A percentile compares a stretch with the other conserved stretches of the same genome.
These are phyloP conservation scores for Decapterus maruadsi DNA, from an alignment of 2,797 vertebrate genomes.

Conservation along the genomic window DNA sequence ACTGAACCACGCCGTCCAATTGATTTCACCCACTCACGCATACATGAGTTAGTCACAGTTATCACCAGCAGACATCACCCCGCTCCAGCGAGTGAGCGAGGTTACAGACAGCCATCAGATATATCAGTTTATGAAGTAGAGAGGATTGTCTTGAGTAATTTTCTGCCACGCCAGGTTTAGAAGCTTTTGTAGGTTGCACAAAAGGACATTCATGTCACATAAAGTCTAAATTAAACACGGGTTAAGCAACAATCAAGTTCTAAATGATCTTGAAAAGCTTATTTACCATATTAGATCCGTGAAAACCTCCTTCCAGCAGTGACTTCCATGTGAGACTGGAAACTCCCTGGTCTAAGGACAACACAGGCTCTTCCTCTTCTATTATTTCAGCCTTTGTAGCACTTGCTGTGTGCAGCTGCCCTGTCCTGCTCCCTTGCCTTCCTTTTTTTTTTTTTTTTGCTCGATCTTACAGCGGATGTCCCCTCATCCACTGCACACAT, in stretches of 20 bases:
- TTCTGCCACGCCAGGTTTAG: neutral
- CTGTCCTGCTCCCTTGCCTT: conserved; percentile 59
- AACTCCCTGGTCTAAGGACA: conserved; percentile 62
- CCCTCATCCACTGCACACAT: conserved; percentile 44
- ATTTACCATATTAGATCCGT: conserved; percentile 71
- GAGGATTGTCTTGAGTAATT: neutral
- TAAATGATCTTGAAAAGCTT: conserved; percentile 21
- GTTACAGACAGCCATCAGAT: conserved; percentile 51
- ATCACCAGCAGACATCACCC: conserved; percentile 67
- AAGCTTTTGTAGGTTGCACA: neutral
- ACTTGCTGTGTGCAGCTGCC: conserved; percentile 57
- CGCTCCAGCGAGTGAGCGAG: conserved; percentile 30
- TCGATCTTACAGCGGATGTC: conserved; percentile 64
- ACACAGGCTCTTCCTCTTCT: conserved; percentile 64
- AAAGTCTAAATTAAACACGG: neutral
- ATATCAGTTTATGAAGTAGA: conserved; percentile 24
- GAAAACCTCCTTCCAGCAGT: conserved; percentile 42
- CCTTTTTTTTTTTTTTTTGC: conserved; percentile 33
- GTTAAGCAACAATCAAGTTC: neutral
- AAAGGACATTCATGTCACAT: neutral
- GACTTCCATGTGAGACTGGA: conserved; percentile 63
- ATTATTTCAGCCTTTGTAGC: conserved; percentile 69
- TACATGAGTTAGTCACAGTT: conserved; percentile 50
- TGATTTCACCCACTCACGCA: conserved; percentile 60
- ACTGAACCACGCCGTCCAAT: conserved; percentile 43